These are phyloP conservation scores for Beaufortia kweichowensis DNA, from an alignment of 2,113 vertebrate genomes.

Conservation along the genomic window DNA sequence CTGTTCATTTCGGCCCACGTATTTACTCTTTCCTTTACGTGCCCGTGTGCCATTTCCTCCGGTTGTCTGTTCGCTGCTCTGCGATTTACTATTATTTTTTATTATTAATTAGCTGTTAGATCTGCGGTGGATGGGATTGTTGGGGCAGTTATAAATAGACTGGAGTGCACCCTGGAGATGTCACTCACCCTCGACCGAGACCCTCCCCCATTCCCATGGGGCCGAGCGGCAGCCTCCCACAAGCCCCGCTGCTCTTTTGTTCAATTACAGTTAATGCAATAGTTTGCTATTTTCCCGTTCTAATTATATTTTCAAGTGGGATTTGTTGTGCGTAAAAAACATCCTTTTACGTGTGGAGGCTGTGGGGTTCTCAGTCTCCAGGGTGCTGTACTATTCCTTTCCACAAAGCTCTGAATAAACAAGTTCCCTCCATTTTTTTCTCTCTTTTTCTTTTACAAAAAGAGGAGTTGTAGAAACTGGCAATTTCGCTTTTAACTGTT, in stretches of 20 bases:
- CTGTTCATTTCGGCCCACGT: slow-evolving; percentile 47
- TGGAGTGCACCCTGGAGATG: slow-evolving; percentile 90
- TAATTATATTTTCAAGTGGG: slow-evolving; percentile 99
- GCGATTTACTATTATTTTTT: slow-evolving; percentile 82
- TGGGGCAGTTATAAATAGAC: slow-evolving; percentile 94
- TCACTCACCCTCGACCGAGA: slow-evolving; percentile 86
- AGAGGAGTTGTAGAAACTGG: slow-evolving; percentile 83
- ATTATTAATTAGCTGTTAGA: slow-evolving; percentile 93
- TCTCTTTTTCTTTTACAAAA: slow-evolving; percentile 62
- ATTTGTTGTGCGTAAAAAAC: slow-evolving; percentile 93
- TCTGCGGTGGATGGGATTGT: slow-evolving; percentile 85
- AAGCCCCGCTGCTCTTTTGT: slow-evolving; percentile 95
- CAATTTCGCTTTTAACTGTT: slow-evolving; percentile 92
- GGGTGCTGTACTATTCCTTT: slow-evolving; percentile 87
- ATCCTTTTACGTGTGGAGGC: slow-evolving; percentile 85
- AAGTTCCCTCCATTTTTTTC: slow-evolving; percentile 73
- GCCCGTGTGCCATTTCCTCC: slow-evolving; percentile 51
- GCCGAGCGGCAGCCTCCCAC: slow-evolving; percentile 86
- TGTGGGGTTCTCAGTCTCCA: slow-evolving; percentile 83
- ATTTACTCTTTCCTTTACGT: slow-evolving; percentile 56
- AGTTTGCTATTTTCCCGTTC: slow-evolving; percentile 95
- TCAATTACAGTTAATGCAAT: slow-evolving; percentile 99
- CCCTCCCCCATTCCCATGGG: slow-evolving; percentile 93
- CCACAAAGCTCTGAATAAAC: slow-evolving; percentile 92
- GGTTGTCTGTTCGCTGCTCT: slow-evolving; percentile 57